Percentiles rank a stretch among this genome's conserved stretches.
Evolutionary conservation across 2,888 invertebrate species (phyloP).

Genomic region (Pachymerium ferrugineum): DNA sequence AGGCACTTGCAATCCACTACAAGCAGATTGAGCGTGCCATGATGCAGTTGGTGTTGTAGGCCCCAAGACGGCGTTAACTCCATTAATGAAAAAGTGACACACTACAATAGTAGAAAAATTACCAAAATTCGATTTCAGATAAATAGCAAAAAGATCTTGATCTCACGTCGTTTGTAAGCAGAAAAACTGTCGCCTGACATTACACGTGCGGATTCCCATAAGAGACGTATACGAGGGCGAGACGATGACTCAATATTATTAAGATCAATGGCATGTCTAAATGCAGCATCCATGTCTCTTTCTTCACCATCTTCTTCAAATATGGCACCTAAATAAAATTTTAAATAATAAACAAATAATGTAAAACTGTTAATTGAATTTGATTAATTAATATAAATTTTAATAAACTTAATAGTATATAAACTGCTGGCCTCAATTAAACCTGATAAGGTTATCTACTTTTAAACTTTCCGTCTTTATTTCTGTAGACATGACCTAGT

Average conservation of each 20-base stretch:
- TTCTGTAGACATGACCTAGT: no score
- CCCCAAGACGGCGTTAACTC: slow-evolving; percentile 28
- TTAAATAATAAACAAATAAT: no score
- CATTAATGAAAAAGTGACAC: slow-evolving; percentile 28
- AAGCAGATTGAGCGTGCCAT: slow-evolving; percentile 19
- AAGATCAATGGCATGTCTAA: slow-evolving; percentile 44
- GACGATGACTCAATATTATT: slow-evolving; percentile 40
- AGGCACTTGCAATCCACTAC: slow-evolving; percentile 28
- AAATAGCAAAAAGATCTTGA: not conserved
- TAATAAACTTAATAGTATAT: no score
- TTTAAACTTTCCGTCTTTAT: no score
- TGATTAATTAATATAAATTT: no score
- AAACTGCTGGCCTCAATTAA: no score
- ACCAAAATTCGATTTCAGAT: not conserved
- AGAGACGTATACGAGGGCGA: slow-evolving; percentile 42
- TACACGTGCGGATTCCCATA: slow-evolving; percentile 43
- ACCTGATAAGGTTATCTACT: no score
- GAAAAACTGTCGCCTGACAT: slow-evolving; percentile 46
- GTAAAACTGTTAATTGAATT: no score
- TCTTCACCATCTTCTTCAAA: slow-evolving; percentile 23
- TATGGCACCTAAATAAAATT: not conserved
- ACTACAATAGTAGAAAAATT: not conserved
- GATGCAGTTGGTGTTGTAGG: slow-evolving; percentile 23
- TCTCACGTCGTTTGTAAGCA: slow-evolving; percentile 46
- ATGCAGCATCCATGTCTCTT: slow-evolving; percentile 41